Conservation (phyloP, 2,113 vertebrate species). For the Sorex fumeus region DNA sequence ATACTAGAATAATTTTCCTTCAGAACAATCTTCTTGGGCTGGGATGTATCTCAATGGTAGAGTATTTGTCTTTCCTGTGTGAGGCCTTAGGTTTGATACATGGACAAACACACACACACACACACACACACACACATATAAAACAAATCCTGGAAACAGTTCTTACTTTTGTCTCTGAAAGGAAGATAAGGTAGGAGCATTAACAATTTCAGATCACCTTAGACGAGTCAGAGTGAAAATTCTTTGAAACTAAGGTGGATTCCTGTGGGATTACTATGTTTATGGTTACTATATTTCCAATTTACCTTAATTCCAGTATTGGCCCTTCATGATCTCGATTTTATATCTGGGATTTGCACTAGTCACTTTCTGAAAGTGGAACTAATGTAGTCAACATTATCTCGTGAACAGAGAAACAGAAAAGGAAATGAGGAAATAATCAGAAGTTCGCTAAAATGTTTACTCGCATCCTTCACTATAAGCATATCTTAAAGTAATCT, state of each 20-base stretch:
- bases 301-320: not conserved
- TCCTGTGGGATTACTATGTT: not conserved
- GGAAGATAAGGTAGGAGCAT: not conserved
- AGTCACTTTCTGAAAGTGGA: not conserved
- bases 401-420: not conserved
- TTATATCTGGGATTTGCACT: not conserved
- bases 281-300: not conserved
- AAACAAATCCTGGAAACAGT: not conserved
- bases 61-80: no score
- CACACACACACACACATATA: not conserved
- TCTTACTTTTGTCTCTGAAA: slow-evolving; percentile 48
- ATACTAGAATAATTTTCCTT: no score
- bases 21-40: no score
- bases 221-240: not conserved
- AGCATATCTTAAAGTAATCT: slow-evolving; percentile 61
- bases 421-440: slow-evolving; percentile 39
- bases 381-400: not conserved
- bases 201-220: not conserved
- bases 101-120: no score
- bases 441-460: slow-evolving; percentile 52
- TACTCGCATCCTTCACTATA: slow-evolving; percentile 47
- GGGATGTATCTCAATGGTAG: no score
- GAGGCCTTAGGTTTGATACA: no score
- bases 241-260: slow-evolving; percentile 23
- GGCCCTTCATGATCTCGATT: not conserved